Evolutionary conservation across 2,888 invertebrate species (phyloP).

Genomic region (Dugesia japonica): DNA sequence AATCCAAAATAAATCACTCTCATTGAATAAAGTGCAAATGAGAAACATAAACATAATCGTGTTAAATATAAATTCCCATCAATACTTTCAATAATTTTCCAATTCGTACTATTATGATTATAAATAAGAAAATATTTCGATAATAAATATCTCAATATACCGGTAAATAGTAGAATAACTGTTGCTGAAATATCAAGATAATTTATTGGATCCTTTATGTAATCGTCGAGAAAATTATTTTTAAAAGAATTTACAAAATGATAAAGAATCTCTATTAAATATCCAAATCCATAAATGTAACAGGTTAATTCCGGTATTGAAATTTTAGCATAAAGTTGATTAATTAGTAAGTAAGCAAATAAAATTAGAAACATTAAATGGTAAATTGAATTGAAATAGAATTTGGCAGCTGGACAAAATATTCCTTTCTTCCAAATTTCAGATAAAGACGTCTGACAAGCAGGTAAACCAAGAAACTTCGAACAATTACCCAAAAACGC

Average conservation of each 20-base stretch:
- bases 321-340: not conserved
- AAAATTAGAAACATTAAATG: slow-evolving; percentile 24
- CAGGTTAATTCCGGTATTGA: not conserved
- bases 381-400: not conserved
- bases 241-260: not conserved
- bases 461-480: slow-evolving; percentile 7
- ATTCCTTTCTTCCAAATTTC: not conserved
- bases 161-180: not conserved
- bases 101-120: not conserved
- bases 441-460: slow-evolving; percentile 22
- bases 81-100: not conserved
- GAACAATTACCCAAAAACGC: slow-evolving; percentile 23
- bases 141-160: not conserved
- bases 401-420: not conserved
- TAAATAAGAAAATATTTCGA: not conserved
- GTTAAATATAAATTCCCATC: not conserved
- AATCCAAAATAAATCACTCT: slow-evolving; percentile 23
- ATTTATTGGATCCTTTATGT: not conserved
- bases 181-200: not conserved
- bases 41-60: slow-evolving; percentile 20
- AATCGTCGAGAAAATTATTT: not conserved
- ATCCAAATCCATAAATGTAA: slow-evolving; percentile 22
- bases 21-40: slow-evolving; percentile 21
- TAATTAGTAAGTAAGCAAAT: not conserved
- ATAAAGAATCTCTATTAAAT: not conserved